Evolutionary conservation across 2,797 vertebrate genomes (phyloP), one percentile per base, ranked within the genome.

Genomic region (Peromyscus aztecus): DNA sequence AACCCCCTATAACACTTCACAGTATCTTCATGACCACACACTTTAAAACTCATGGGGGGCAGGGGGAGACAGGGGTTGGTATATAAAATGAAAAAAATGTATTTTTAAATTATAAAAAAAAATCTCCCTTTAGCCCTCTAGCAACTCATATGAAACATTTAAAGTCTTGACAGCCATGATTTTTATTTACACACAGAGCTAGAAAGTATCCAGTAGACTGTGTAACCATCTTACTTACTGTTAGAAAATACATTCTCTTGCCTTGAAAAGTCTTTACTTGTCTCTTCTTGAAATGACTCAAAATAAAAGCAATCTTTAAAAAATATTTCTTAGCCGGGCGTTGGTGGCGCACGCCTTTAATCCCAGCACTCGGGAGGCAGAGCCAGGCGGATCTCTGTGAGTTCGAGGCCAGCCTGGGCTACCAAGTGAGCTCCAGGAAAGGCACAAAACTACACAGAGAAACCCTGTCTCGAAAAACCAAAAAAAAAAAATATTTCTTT

Each of bases 221-320:
- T 23, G 40, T 14, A 31, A 46, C 19, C 43, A 23, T 23, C 43
- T 49, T 6, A 4, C 82, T 85, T 31, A 83, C 16, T 63, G 81
- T 31, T 67, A 67, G 61, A 34, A 67, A 24, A 85, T 85, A 19
- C 13, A n/a, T 85, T 67, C 61, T 85, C 31, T n/a, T 67, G 61
- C 43, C 19, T 49, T 43, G 6, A 67, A 49, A 61, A 67, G 8
- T 77, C 37, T 76, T 63, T 57, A 14, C 29, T 23, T 8, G 13
- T 69, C 12, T 87, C 49, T 89, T 91, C n/a, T 90, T 85, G 82
- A 90, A 40, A 89, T 89, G 40, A 46, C 90, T 67, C 9, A 85
- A 59, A 63, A n/a, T 78, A 52, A 90, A 81, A 80, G 24, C 19
- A 86, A 77, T 43, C 31, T 80, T 80, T 59, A 63, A 49, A 84